These are phyloP conservation scores for Plebejus anna DNA, from an alignment of 2,888 invertebrate genomes.

Conservation along the genomic window DNA sequence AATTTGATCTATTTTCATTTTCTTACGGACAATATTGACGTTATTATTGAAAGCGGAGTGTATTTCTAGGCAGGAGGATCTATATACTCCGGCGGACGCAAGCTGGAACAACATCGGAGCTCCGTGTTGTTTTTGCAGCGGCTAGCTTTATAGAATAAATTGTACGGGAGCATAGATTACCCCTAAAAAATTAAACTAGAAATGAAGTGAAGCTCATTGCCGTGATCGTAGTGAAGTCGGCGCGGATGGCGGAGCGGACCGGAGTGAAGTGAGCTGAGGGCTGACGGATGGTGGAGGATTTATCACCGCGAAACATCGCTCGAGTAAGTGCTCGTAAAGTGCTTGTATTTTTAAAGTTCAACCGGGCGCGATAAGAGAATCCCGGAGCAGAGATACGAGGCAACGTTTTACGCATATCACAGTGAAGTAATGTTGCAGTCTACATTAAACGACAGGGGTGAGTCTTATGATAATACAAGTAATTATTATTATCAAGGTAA, in stretches of 20 bases:
- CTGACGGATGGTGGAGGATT: background rate
- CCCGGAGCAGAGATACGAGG: background rate
- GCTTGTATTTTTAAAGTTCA: conserved; percentile 1
- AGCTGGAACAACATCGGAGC: background rate
- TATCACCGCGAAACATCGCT: conserved; percentile 5
- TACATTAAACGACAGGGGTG: background rate
- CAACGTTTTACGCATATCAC: background rate
- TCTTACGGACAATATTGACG: background rate
- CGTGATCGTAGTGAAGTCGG: background rate
- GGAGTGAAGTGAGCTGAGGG: background rate
- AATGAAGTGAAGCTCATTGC: background rate
- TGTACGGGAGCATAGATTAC: background rate
- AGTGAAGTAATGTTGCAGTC: background rate
- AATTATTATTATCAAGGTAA: background rate
- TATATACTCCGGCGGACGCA: background rate
- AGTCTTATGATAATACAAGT: background rate
- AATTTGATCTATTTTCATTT: background rate
- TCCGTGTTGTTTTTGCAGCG: background rate
- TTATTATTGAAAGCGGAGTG: background rate
- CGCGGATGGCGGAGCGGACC: background rate
- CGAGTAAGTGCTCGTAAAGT: background rate
- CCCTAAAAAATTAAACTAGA: background rate
- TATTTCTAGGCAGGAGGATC: background rate
- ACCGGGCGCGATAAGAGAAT: background rate
- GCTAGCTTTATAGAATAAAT: background rate